Evolutionary conservation across 2,888 invertebrate genomes (phyloP).

Genomic region (Cinara cedri): DNA sequence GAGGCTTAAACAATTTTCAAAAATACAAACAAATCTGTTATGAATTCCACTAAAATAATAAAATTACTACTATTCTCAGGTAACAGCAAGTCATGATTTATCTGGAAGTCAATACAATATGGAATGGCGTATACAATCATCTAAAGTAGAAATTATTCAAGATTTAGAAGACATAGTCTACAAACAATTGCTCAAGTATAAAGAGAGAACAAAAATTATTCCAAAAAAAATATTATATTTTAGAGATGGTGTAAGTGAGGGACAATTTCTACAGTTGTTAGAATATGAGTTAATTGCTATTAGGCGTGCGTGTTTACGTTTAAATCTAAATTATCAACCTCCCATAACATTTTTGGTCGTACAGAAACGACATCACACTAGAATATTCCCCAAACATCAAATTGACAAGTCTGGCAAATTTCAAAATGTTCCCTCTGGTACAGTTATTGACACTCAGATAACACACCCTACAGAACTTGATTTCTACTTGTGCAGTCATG

Average conservation of each 20-base stretch:
- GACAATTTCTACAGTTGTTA: background rate
- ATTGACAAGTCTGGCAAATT: conserved; percentile 48
- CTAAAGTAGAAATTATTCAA: conserved; percentile 60
- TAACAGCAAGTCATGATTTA: conserved; percentile 76
- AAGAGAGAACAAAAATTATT: background rate
- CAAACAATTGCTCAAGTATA: background rate
- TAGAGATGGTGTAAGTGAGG: background rate
- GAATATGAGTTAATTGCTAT: background rate
- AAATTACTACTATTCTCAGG: too few species aligned
- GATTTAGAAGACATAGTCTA: background rate
- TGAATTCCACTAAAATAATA: too few species aligned
- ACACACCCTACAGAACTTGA: conserved; percentile 86
- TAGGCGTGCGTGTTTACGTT: background rate
- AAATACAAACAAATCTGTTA: too few species aligned
- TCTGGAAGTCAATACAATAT: conserved; percentile 76
- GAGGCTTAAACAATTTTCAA: too few species aligned
- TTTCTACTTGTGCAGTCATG: conserved; percentile 82
- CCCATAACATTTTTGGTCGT: background rate
- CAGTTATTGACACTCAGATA: conserved; percentile 83
- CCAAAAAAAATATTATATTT: background rate
- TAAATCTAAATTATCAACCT: background rate
- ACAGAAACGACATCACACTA: background rate
- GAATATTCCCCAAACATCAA: background rate
- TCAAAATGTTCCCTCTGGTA: conserved; percentile 82
- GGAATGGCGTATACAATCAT: conserved; percentile 77